These are phyloP conservation scores for Micromesistius poutassou DNA, from an alignment of 2,797 vertebrate species.

Conservation along the genomic window DNA sequence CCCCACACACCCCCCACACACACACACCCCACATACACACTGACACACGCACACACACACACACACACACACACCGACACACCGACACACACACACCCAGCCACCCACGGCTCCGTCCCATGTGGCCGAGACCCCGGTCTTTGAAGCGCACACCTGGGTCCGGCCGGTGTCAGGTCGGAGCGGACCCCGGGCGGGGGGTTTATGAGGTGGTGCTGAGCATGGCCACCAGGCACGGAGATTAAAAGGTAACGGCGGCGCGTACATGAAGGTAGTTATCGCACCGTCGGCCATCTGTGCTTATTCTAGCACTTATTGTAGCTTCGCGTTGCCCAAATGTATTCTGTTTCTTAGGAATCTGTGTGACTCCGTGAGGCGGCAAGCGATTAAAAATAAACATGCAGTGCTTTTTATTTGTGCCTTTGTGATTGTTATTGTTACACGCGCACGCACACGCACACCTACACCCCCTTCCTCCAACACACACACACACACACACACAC, in stretches of 20 bases:
- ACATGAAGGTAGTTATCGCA: constrained; percentile 49
- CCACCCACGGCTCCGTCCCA: constrained; percentile 61
- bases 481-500: constrained; percentile 12
- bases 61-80: constrained; percentile 44
- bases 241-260: constrained; percentile 49
- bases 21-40: background rate
- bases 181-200: constrained; percentile 52
- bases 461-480: background rate
- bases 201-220: constrained; percentile 69
- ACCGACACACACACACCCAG: constrained; percentile 46
- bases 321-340: background rate
- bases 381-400: background rate
- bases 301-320: background rate
- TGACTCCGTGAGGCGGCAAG: background rate
- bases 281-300: constrained; percentile 49
- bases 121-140: constrained; percentile 66
- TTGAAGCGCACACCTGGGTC: constrained; percentile 62
- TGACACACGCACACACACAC: too few relatives aligned
- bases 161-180: constrained; percentile 39
- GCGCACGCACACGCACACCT: constrained; percentile 3
- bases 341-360: background rate
- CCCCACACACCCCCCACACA: too few relatives aligned
- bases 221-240: constrained; percentile 55
- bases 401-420: background rate
- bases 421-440: background rate